Evolutionary conservation across 2,113 vertebrate genomes (phyloP).

Genomic region (Pampusana beccarii): DNA sequence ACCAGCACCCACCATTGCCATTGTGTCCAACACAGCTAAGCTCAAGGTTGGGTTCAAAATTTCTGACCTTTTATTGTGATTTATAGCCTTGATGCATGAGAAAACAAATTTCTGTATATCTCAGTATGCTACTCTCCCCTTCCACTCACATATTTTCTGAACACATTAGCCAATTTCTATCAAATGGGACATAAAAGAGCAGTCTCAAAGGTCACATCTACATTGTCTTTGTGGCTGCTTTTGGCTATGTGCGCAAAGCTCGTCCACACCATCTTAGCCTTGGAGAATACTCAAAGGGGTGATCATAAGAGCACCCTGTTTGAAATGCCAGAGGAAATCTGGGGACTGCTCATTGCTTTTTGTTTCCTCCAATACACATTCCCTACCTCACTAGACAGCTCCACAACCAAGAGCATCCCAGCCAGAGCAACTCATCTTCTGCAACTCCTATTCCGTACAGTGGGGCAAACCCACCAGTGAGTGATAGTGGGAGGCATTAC

Average conservation of each 20-base stretch:
- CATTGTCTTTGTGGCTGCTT: neutral
- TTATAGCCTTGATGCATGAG: neutral
- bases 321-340: neutral
- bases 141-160: neutral
- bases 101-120: neutral
- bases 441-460: neutral
- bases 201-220: neutral
- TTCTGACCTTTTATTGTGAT: neutral
- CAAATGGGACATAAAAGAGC: neutral
- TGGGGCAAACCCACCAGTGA: neutral
- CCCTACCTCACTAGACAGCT: neutral
- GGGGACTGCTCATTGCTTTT: neutral
- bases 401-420: neutral
- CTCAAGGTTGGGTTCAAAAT: neutral
- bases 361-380: neutral
- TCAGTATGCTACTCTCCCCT: neutral
- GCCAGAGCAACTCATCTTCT: neutral
- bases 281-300: neutral
- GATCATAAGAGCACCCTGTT: neutral
- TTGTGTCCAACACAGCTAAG: neutral
- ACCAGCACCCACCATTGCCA: neutral
- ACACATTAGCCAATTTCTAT: neutral
- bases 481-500: fast-evolving
- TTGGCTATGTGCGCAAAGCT: neutral
- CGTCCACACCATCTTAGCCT: neutral